Evolutionary conservation across 2,113 vertebrate genomes (phyloP).

Genomic region (Apodemus speciosus): DNA sequence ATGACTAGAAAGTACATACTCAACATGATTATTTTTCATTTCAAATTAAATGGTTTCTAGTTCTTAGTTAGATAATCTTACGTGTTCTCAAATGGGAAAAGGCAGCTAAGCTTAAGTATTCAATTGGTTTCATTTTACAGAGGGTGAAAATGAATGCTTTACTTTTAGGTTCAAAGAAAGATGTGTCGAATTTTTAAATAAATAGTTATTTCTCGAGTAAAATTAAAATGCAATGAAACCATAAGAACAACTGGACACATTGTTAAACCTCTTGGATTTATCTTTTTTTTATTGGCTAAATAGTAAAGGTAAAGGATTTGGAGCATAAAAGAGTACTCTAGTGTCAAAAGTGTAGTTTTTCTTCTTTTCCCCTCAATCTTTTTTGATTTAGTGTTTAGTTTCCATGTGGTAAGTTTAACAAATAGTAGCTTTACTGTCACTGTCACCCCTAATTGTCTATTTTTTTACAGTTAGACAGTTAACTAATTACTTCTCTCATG

Average conservation of each 20-base stretch:
- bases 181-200: slow-evolving; percentile 21
- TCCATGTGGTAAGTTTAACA: not conserved
- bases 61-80: slow-evolving; percentile 36
- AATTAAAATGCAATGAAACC: slow-evolving; percentile 27
- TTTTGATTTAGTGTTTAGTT: not conserved
- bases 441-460: not conserved
- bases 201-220: slow-evolving; percentile 30
- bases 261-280: not conserved
- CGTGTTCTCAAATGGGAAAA: slow-evolving; percentile 9
- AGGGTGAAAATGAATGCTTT: not conserved
- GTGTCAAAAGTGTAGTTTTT: not conserved
- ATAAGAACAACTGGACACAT: not conserved
- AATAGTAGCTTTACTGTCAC: not conserved
- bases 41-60: slow-evolving; percentile 35
- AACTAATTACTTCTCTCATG: not conserved
- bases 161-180: not conserved
- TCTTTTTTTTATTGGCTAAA: slow-evolving; percentile 1
- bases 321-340: not conserved
- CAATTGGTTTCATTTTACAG: not conserved
- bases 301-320: slow-evolving; percentile 4
- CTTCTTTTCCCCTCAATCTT: not conserved
- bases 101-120: slow-evolving; percentile 2
- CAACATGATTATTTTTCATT: slow-evolving; percentile 29
- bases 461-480: slow-evolving; percentile 6
- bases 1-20: not conserved